Percentiles rank a stretch among this genome's conserved stretches.
Evolutionary conservation across 2,113 vertebrate genomes (phyloP).

Genomic region (Gobiocypris rarus): DNA sequence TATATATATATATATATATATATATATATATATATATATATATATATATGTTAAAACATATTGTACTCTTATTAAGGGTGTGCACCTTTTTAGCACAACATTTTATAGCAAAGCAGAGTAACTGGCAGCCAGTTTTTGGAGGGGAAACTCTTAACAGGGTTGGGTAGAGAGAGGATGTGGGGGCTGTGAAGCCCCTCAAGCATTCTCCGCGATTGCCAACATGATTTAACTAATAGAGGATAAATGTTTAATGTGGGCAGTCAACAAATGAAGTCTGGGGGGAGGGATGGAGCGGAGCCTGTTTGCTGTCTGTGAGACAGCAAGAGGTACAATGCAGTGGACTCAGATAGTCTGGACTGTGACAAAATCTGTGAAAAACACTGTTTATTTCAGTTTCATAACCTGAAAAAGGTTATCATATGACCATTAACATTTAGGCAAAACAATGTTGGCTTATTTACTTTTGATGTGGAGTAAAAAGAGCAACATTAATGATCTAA

Average conservation of each 20-base stretch:
- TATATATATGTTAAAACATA: background rate
- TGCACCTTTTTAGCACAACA: background rate
- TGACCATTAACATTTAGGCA: background rate
- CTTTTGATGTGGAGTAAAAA: background rate
- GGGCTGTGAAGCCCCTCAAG: slow-evolving; percentile 50
- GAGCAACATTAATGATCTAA: background rate
- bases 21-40: no score
- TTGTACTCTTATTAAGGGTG: background rate
- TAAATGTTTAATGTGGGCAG: slow-evolving; percentile 51
- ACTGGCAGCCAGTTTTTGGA: background rate
- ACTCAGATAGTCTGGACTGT: background rate
- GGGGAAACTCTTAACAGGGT: background rate
- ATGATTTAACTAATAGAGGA: slow-evolving; percentile 59
- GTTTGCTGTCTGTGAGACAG: background rate
- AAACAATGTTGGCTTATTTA: background rate
- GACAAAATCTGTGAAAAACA: slow-evolving; percentile 20
- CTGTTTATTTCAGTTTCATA: background rate
- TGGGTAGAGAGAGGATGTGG: background rate
- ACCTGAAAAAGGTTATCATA: background rate
- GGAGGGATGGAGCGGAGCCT: background rate
- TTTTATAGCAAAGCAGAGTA: background rate
- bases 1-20: no score
- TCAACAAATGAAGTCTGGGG: slow-evolving; percentile 39
- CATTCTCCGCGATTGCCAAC: slow-evolving; percentile 52
- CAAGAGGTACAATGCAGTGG: background rate